phyloP scores from a whole-genome alignment of 2,113 vertebrate genomes.

The Pseudopipra pipra region DNA sequence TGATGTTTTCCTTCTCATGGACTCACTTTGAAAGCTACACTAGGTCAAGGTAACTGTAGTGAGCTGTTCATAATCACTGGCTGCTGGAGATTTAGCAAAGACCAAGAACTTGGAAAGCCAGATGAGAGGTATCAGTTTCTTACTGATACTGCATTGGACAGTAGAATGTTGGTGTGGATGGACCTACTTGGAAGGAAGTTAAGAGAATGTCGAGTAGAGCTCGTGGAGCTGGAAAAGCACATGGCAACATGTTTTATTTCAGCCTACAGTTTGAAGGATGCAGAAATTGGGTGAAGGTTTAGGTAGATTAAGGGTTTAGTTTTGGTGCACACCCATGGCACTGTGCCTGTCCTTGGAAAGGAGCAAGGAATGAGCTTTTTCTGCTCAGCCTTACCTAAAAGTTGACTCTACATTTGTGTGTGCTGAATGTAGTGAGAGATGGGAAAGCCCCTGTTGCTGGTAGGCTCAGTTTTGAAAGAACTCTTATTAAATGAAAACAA shows the following conservation, averaged over 20 bases:
- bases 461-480: background rate
- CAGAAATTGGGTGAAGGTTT: background rate
- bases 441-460: background rate
- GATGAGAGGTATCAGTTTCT: background rate
- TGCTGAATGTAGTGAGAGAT: background rate
- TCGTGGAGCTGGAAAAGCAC: background rate
- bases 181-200: background rate
- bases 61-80: background rate
- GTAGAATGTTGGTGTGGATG: background rate
- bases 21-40: background rate
- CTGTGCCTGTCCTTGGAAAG: background rate
- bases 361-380: background rate
- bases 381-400: background rate
- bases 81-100: background rate
- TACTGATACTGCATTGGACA: background rate
- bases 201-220: background rate
- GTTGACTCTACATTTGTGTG: background rate
- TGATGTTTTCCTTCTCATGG: background rate
- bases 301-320: background rate
- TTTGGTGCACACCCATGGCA: background rate
- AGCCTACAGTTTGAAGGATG: background rate
- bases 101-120: background rate
- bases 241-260: background rate
- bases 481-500: background rate
- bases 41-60: background rate